These are phyloP conservation scores for sheep (Ovis aries) DNA, from an alignment of 2,113 vertebrate species.

Conservation along the genomic window ARS-UI_Ramb_v3.0 NC_056065.1:59720501-59721000, in stretches of 20 bases:
- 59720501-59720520: background rate
- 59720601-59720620: constrained; percentile 81
- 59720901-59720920: background rate
- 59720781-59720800: background rate
- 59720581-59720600: constrained; percentile 74
- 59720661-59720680: constrained; percentile 58
- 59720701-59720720: constrained; percentile 80
- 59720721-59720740: constrained; percentile 82
- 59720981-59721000: constrained; percentile 11
- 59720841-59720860: background rate
- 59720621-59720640: constrained; percentile 75
- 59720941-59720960: background rate
- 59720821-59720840: background rate
- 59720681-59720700: constrained; percentile 75
- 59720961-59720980: background rate
- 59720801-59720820: background rate
- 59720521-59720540: constrained; percentile 51
- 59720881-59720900: background rate
- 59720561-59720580: constrained; percentile 72
- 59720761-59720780: background rate
- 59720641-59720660: constrained; percentile 76
- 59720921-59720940: background rate
- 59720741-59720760: constrained; percentile 16
- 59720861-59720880: background rate
- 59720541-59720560: constrained; percentile 76